These are phyloP conservation scores for Nothoprocta pentlandii DNA, from an alignment of 2,113 vertebrate genomes.

Conservation along the genomic window DNA sequence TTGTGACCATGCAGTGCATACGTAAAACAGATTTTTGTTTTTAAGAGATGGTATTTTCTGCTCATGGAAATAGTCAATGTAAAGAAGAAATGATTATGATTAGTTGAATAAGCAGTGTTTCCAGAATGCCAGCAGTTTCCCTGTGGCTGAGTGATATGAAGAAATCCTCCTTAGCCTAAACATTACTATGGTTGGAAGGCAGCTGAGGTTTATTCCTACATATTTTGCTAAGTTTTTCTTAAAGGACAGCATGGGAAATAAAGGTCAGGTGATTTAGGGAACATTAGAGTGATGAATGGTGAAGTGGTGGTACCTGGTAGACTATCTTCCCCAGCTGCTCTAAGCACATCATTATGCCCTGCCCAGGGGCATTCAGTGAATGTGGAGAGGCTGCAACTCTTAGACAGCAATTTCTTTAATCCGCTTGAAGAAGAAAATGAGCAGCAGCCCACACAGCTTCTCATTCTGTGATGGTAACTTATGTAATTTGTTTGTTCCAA, in stretches of 20 bases:
- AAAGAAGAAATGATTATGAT: background rate
- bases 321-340: fast-evolving
- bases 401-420: background rate
- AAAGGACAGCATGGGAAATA: background rate
- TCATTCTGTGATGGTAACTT: background rate
- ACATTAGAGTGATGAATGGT: background rate
- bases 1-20: background rate
- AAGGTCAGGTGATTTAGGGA: background rate
- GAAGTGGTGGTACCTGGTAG: background rate
- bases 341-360: background rate
- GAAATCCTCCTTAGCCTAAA: background rate
- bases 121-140: background rate
- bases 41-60: background rate
- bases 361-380: background rate
- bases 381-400: background rate
- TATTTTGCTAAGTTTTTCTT: background rate
- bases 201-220: background rate
- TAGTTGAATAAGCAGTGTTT: background rate
- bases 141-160: background rate
- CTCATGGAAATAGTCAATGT: background rate
- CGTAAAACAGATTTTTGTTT: background rate
- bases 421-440: background rate
- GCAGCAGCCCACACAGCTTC: background rate
- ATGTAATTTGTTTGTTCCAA: background rate
- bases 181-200: background rate